These are phyloP conservation scores for Channa argus DNA, from an alignment of 2,113 vertebrate genomes.

Conservation along the genomic window DNA sequence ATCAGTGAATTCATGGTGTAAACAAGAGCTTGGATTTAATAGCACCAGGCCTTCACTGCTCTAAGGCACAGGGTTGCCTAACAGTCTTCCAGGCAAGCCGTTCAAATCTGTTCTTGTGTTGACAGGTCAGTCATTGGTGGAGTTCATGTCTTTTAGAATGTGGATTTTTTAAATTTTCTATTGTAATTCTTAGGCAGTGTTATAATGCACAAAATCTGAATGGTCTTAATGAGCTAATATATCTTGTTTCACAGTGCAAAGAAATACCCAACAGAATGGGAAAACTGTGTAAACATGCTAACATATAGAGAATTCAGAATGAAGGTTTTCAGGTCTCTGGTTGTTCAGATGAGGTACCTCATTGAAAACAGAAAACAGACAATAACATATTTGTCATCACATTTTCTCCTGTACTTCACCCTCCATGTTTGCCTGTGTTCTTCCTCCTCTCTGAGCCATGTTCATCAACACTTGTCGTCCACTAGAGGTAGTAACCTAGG, in stretches of 20 bases:
- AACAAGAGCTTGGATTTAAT: constrained; percentile 26
- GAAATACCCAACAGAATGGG: too few relatives aligned
- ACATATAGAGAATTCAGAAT: background rate
- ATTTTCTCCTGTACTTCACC: constrained; percentile 12
- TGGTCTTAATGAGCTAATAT: too few relatives aligned
- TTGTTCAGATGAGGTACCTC: background rate
- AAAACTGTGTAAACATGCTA: too few relatives aligned
- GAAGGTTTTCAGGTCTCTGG: background rate
- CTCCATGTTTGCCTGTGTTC: constrained; percentile 27
- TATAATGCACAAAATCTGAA: too few relatives aligned
- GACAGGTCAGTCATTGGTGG: constrained; percentile 26
- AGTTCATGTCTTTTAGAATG: too few relatives aligned
- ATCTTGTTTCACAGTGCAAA: too few relatives aligned
- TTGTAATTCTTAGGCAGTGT: too few relatives aligned
- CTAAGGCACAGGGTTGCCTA: background rate
- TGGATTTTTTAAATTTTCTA: too few relatives aligned
- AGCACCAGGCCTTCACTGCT: constrained; percentile 7
- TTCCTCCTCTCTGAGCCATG: constrained; percentile 22
- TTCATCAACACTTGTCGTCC: constrained; percentile 42
- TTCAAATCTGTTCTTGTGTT: constrained; percentile 32
- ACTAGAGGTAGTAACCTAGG: constrained; percentile 66
- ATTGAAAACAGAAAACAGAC: background rate
- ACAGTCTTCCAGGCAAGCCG: constrained; percentile 4
- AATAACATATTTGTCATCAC: constrained; percentile 9
- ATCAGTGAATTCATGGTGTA: constrained; percentile 24